Base-by-base conservation (phyloP, 1,140 invertebrate species). In the Arion vulgaris region DNA sequence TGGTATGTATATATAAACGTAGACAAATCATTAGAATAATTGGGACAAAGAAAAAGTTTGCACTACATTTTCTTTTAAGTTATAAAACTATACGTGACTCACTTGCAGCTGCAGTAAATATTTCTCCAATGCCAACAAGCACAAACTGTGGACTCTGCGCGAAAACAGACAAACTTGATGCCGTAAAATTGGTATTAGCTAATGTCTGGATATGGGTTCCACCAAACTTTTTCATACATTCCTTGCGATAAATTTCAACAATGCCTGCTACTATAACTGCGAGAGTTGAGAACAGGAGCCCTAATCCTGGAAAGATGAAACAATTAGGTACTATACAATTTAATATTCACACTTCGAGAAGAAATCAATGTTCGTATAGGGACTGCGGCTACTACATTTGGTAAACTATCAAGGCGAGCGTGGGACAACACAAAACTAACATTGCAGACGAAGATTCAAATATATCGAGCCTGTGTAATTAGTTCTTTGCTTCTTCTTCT, bases 41-140 rank as follows among this genome's bases (percentile, higher is more conserved):
- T n/a, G n/a, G n/a, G n/a, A n/a, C n/a, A n/a, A n/a, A n/a, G n/a
- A n/a, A n/a, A n/a, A n/a, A n/a, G n/a, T n/a, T n/a, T n/a, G n/a
- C n/a, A n/a, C n/a, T n/a, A n/a, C n/a, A n/a, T n/a, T n/a, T n/a
- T n/a, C n/a, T n/a, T n/a, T n/a, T n/a, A n/a, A n/a, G n/a, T n/a
- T n/a, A n/a, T n/a, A n/a, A n/a, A n/a, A n/a, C n/a, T n/a, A n/a
- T n/a, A n/a, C n/a, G n/a, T n/a, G 41, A 73, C 38, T 71, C 15
- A 75, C 57, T 32, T 49, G 69, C 34, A n/a, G 90, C 87, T 83
- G 88, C 90, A 5, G 93, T 91, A 84, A 94, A 93, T 0, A 93
- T 92, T 87, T 94, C 93, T 85, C 93, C 93, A 26, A 92, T 89
- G 0, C 93, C 93, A 53, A 94, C 90, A n/a, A 94, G 86, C 23